Conservation (phyloP, 2,888 invertebrate genomes). For the Ceraclea dissimilis region DNA sequence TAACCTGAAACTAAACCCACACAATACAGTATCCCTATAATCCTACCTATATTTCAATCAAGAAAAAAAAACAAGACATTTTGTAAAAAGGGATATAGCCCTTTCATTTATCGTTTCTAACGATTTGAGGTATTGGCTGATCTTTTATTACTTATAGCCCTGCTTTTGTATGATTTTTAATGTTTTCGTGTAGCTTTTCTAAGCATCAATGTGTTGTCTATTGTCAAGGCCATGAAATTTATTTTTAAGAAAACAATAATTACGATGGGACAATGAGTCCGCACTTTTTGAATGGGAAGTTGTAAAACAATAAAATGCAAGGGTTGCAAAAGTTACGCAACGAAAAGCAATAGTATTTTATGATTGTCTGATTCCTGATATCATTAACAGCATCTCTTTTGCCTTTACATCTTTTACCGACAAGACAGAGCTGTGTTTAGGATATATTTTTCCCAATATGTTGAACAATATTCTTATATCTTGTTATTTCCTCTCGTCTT, state of each 20-base stretch:
- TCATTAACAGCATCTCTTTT: not conserved
- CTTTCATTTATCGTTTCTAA: not conserved
- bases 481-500: no score
- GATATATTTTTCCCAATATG: no score
- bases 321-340: slow-evolving; percentile 22
- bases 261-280: no score
- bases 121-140: no score
- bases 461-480: no score
- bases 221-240: slow-evolving; percentile 9
- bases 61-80: not conserved
- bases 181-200: not conserved
- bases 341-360: not conserved
- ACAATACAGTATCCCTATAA: not conserved
- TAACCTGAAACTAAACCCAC: slow-evolving; percentile 14
- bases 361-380: no score
- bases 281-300: not conserved
- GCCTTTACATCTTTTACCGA: not conserved
- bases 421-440: not conserved
- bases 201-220: not conserved
- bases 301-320: slow-evolving; percentile 20
- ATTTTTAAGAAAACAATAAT: no score
- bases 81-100: not conserved
- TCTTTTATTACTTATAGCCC: not conserved
- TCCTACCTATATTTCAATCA: not conserved
- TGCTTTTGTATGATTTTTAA: not conserved